These are phyloP conservation scores for Encarsia formosa DNA, from an alignment of 2,888 invertebrate genomes.

Conservation along the genomic window DNA sequence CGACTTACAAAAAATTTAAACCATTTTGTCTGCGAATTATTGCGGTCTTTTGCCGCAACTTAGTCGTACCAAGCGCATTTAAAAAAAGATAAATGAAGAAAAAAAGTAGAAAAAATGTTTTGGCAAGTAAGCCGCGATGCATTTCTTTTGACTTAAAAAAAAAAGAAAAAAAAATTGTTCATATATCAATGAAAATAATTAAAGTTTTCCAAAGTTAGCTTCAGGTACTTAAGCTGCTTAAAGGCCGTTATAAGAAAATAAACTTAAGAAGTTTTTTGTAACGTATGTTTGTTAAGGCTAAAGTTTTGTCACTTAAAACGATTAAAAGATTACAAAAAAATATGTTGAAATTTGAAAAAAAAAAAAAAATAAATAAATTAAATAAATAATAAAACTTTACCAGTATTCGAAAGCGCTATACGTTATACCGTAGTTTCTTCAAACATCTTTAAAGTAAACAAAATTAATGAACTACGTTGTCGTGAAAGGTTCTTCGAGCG, in stretches of 20 bases:
- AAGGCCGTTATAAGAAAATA: conserved; percentile 39
- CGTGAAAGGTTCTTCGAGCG: conserved; percentile 28
- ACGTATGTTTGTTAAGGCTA: conserved; percentile 49
- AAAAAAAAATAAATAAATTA: conserved; percentile 14
- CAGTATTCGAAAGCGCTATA: conserved; percentile 47
- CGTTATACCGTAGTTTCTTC: conserved; percentile 35
- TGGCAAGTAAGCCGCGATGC: conserved; percentile 18
- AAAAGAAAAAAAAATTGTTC: conserved; percentile 19
- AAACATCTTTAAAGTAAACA: conserved; percentile 21
- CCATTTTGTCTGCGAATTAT: conserved; percentile 19
- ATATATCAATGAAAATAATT: conserved; percentile 29
- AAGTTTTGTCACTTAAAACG: conserved; percentile 36
- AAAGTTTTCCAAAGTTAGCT: conserved; percentile 46
- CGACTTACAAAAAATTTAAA: conserved; percentile 21
- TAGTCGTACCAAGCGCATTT: conserved; percentile 51
- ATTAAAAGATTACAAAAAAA: conserved; percentile 22
- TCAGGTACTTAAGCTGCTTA: conserved; percentile 49
- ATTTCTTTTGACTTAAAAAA: conserved; percentile 19
- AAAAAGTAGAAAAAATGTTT: conserved; percentile 6
- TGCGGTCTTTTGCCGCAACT: conserved; percentile 38
- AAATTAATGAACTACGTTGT: conserved; percentile 23
- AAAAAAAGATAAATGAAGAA: conserved; percentile 32
- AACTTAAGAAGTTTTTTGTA: conserved; percentile 47
- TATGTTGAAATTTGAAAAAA: background rate
- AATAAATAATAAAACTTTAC: conserved; percentile 33